phyloP scores from a whole-genome alignment of 2,888 invertebrate genomes.

The Lordiphosa fenestrarum region DNA sequence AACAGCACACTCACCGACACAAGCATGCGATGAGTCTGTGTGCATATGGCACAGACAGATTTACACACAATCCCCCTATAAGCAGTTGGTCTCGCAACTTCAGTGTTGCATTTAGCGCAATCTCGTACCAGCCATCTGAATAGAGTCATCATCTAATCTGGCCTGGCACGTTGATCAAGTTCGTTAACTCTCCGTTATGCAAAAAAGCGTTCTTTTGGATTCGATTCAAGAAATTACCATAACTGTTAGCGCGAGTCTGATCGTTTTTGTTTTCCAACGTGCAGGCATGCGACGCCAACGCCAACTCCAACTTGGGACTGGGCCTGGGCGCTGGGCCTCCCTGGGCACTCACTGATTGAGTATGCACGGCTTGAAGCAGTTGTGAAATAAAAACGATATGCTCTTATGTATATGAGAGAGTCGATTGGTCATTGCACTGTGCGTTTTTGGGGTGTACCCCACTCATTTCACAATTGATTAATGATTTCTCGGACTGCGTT shows the following conservation, averaged over 20 bases:
- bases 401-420: conserved; percentile 19
- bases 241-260: conserved; percentile 51
- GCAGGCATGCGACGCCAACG: conserved; percentile 53
- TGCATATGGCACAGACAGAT: conserved; percentile 47
- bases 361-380: conserved; percentile 37
- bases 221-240: conserved; percentile 68
- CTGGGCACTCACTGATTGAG: conserved; percentile 33
- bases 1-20: conserved; percentile 15
- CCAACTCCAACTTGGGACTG: conserved; percentile 31
- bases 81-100: conserved; percentile 35
- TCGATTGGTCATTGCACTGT: conserved; percentile 62
- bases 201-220: conserved; percentile 66
- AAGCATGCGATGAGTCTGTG: conserved; percentile 25
- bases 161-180: conserved; percentile 53
- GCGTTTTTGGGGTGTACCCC: conserved; percentile 42
- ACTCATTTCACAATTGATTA: conserved; percentile 67
- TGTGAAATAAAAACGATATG: conserved; percentile 14
- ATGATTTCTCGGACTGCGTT: conserved; percentile 57
- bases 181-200: conserved; percentile 67
- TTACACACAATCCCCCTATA: conserved; percentile 57
- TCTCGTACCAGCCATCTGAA: conserved; percentile 39
- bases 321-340: conserved; percentile 16
- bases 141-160: conserved; percentile 47
- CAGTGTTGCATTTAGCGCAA: conserved; percentile 41
- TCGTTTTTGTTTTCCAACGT: conserved; percentile 31